Evolutionary conservation across 2,888 invertebrate genomes (phyloP), one percentile per base, ranked within the genome.

Genomic region (Leptura quadrifasciata): DNA sequence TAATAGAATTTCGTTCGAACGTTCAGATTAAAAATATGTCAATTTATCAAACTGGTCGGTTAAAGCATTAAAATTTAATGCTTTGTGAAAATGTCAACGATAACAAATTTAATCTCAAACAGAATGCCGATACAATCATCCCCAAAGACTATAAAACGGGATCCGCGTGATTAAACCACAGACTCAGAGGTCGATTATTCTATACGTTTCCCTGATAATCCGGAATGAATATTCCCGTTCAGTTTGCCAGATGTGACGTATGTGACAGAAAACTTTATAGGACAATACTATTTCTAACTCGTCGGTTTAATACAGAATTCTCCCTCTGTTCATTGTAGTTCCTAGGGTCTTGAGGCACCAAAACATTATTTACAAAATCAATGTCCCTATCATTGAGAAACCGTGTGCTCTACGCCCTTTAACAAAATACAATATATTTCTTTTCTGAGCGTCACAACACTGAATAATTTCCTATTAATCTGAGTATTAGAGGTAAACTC

Each of bases 1-100:
- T 61, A 61, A 61, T 61, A 27, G 31, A 31, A 61, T 27, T 31
- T 24, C 31, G 31, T 31, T n/a, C 31, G 3, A 31, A 9, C 17
- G 60, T 61, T 61, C 31, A 31, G 72, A 75, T 68, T 75, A 75
- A 75, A 52, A 65, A 61, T 60, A 63, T 61, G 68, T 75, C 75
- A 61, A 55, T 71, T 75, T 72, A 75, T 75, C 75, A 67, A 63
- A 52, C 67, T 17, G 67, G 65, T 9, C 63, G 61, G 71, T 75
- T 60, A 72, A n/a, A 67, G 18, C 68, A 68, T 68, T 68, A 57
- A 68, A 68, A 68, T 68, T 68, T 68, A 68, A 57, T 68, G 68
- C 57, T 52, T 54, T 52, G 65, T 67, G 21, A 67, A 54, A 54
- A 67, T 24, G 52, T 67, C 65, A 67, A 54, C 65, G 65, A 67